Base-by-base conservation (phyloP, 2,888 invertebrate genomes). In the Ophioninae sp. region DNA sequence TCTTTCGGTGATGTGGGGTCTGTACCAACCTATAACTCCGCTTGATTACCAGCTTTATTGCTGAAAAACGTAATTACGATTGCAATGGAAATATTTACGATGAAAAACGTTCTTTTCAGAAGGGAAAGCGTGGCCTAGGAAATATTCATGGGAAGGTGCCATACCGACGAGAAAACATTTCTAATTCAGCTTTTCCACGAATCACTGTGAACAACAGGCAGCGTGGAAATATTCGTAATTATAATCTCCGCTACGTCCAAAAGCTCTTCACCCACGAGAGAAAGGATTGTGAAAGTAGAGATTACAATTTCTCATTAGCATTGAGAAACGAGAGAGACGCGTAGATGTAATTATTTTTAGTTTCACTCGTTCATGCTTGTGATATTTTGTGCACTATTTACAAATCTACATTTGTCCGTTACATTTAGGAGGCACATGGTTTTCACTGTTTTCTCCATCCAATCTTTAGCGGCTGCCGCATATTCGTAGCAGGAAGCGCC, bases 281-380 rank as follows among this genome's bases (percentile, higher is more conserved):
- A 83, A 78, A 50, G 44, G 61, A 70, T 72, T 70, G 75, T 65
- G 79, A 83, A 79, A 79, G 67, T 79, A 83, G 82, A 79, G 79
- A 79, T 79, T 75, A 50, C 39, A 41, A 72, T 76, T 75, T 75
- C 75, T 76, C 82, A 67, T 79, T 41, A 68, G 59, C 59, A 64
- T 7, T 37, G 20, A 50, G 50, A 8, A 69, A 75, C 30, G 61
- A 30, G 20, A 73, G 13, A 50, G 44, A 30, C 59, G 64, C 39
- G 39, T 23, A 64, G 57, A 6, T 56, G 39, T 56, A 70, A 78
- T 78, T 78, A 78, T 70, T 23, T 21, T 44, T 30, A 39, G 20
- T 62, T 72, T 79, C 78, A 72, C 78, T n/a, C n/a, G n/a, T n/a
- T 72, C 56, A 72, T 57, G 78, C 78, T n/a, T 56, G 39, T 56